phyloP scores from a whole-genome alignment of 1,140 invertebrate species.

The Acromyrmex echinatior region DNA sequence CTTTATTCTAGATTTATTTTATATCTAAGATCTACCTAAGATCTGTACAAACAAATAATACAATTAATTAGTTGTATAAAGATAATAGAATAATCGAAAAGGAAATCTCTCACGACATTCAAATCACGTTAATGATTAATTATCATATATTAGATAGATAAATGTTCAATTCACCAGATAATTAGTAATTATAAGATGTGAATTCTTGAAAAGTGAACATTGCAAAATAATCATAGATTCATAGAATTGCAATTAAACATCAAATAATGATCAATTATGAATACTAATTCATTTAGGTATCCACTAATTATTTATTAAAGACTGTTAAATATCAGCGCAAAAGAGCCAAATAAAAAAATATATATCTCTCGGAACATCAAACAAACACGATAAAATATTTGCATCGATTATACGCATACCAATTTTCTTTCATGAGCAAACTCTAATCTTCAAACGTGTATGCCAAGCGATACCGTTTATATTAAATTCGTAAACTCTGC shows the following conservation, averaged over 20 bases:
- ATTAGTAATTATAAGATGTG: neutral
- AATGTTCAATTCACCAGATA: neutral
- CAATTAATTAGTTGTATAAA: neutral
- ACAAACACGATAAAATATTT: slow-evolving; percentile 30
- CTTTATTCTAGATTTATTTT: too few relatives aligned
- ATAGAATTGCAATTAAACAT: neutral
- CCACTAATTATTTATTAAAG: neutral
- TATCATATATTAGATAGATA: neutral
- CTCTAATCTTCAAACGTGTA: slow-evolving; percentile 36
- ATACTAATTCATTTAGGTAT: neutral
- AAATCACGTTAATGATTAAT: neutral
- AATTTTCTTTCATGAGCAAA: slow-evolving; percentile 30
- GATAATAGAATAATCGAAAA: neutral
- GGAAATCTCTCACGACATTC: neutral
- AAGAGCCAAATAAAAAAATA: neutral
- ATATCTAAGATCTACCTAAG: neutral
- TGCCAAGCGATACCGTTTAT: neutral
- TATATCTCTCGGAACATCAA: neutral
- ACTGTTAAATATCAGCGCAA: slow-evolving; percentile 4
- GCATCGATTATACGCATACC: slow-evolving; percentile 26
- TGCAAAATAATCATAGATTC: slow-evolving; percentile 2
- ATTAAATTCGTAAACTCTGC: slow-evolving; percentile 50
- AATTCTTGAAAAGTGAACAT: neutral
- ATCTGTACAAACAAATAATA: neutral
- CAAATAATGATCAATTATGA: neutral